Evolutionary conservation across 2,113 vertebrate species (phyloP), one percentile per base, ranked within the genome.

Genomic region (Manacus vitellinus): DNA sequence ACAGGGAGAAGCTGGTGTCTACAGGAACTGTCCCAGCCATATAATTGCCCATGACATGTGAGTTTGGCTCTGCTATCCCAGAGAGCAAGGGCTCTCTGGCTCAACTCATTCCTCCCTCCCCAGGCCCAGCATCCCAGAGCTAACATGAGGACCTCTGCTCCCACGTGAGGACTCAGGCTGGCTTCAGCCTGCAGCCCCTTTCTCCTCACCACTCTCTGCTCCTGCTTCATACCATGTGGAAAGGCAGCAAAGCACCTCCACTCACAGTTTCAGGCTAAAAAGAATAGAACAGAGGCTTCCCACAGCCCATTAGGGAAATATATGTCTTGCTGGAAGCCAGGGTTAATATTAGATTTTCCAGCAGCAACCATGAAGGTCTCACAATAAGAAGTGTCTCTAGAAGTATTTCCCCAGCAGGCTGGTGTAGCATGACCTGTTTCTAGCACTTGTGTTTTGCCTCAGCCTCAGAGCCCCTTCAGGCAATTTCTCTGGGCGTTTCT

Each of bases 341-440:
- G 49, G 67, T 56, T 92, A 88, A 85, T 82, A 76, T 93, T 93
- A 91, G 49, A 74, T 91, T 87, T 94, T 91, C 65, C 14, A 23
- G 62, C 82, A 82, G 39, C 68, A 94, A 96, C 37, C 35, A 33
- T 0, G 3, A 55, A 55, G 61, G 27, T 71, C 55, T 87, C 21
- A 24, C 81, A 61, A 62, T 39, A 67, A 83, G 61, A 86, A 61
- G 39, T 4, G 4, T 70, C 82, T 51, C 85, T 85, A 33, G 35
- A 92, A 95, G 72, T 61, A 18, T 46, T 95, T 72, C 79, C 80
- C n/a, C 58, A 80, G 68, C 51, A 91, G 54, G 28, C 19, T 76
- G 10, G 70, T 27, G 3, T 25, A 79, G 65, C 4, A 1, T 46
- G 67, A 91, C 73, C 74, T 73, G 24, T 65, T 85, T 41, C 39